Conservation (phyloP, 2,888 invertebrate genomes). For the Drosophila merina region DNA sequence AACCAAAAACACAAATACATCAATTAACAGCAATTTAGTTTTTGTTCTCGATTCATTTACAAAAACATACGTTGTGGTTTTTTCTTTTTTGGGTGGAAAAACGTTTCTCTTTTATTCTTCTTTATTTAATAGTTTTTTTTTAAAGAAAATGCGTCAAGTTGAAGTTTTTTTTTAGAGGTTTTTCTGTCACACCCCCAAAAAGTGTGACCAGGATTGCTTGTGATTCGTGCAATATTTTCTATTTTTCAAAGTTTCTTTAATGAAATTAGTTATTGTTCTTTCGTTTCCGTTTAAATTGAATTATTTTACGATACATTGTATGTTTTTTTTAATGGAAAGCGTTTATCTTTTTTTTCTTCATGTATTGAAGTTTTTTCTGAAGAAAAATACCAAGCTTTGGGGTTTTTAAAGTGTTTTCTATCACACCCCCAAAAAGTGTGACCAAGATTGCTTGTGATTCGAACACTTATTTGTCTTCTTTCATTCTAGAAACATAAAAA, state of each 20-base stretch:
- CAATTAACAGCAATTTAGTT: constrained; percentile 39
- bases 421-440: background rate
- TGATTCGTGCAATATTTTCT: background rate
- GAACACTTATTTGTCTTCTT: too few relatives aligned
- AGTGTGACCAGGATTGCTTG: background rate
- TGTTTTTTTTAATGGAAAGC: too few relatives aligned
- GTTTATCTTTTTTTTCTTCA: background rate
- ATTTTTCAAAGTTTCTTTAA: background rate
- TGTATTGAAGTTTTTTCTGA: background rate
- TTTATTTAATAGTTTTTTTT: background rate
- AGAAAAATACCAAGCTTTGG: background rate
- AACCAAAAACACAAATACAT: constrained; percentile 33
- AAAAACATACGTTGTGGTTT: background rate
- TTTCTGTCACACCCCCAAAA: background rate
- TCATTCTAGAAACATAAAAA: too few relatives aligned
- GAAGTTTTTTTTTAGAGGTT: background rate
- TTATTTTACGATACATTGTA: too few relatives aligned
- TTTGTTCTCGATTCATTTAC: constrained; percentile 27
- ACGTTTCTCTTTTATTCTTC: background rate
- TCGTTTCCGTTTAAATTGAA: too few relatives aligned
- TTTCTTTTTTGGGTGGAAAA: constrained; percentile 1
- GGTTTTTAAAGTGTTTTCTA: background rate
- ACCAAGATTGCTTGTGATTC: background rate
- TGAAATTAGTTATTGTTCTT: too few relatives aligned
- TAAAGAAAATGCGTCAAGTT: background rate